Conservation (phyloP, 2,888 invertebrate genomes). For the Liopterus haemorrhoidalis region DNA sequence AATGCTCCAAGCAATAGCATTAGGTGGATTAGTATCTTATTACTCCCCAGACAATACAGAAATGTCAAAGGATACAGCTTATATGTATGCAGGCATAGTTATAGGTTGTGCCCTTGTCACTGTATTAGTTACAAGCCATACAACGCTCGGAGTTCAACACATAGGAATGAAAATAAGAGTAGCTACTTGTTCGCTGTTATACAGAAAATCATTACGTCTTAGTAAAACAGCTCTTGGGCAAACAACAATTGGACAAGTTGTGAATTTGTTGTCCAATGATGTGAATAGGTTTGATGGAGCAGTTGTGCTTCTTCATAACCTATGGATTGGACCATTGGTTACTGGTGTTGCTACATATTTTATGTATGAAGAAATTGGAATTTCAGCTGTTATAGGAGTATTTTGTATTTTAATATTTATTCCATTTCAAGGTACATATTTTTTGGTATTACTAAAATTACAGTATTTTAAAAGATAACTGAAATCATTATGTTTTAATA, state of each 20-base stretch:
- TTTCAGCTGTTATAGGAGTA: slow-evolving; percentile 65
- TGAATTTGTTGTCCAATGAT: slow-evolving; percentile 85
- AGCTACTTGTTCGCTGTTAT: slow-evolving; percentile 75
- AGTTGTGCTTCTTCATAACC: slow-evolving; percentile 76
- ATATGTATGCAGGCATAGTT: slow-evolving; percentile 68
- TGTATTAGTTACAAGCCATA: slow-evolving; percentile 63
- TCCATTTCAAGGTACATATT: slow-evolving; percentile 60
- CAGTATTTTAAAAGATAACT: no score
- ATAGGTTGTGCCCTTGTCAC: slow-evolving; percentile 65
- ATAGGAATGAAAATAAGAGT: slow-evolving; percentile 80
- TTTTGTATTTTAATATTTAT: slow-evolving; percentile 65
- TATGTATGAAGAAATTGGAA: slow-evolving; percentile 55
- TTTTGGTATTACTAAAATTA: no score
- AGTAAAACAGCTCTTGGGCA: slow-evolving; percentile 61
- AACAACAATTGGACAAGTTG: slow-evolving; percentile 62
- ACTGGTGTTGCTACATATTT: slow-evolving; percentile 67
- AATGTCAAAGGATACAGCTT: slow-evolving; percentile 53
- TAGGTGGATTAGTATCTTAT: slow-evolving; percentile 56
- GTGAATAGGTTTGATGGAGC: slow-evolving; percentile 83
- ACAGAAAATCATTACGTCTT: slow-evolving; percentile 55
- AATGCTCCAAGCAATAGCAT: slow-evolving; percentile 42
- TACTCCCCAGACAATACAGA: slow-evolving; percentile 49
- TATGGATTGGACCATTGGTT: slow-evolving; percentile 84
- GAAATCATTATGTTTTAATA: no score
- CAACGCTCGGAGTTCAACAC: slow-evolving; percentile 76